These are phyloP conservation scores for Enteromius unitaeniatus DNA, from an alignment of 2,797 vertebrate species.

Conservation along the genomic window DNA sequence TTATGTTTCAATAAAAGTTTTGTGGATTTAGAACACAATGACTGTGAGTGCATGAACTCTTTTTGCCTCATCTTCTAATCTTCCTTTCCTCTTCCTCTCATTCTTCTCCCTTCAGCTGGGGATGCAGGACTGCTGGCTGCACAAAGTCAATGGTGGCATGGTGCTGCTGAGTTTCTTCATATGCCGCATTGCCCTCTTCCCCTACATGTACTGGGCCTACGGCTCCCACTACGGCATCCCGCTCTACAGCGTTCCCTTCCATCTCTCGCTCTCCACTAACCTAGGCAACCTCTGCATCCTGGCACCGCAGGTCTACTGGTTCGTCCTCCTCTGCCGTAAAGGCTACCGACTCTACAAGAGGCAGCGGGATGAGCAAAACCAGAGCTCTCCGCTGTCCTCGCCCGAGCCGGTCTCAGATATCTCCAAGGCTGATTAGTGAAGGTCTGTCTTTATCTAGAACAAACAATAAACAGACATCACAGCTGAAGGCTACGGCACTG, in stretches of 20 bases:
- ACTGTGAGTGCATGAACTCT: background rate
- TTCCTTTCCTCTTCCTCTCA: conserved; percentile 5
- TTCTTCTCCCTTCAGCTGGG: conserved; percentile 71
- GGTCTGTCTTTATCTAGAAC: conserved; percentile 13
- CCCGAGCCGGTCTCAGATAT: conserved; percentile 57
- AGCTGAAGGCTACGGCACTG: conserved; percentile 39
- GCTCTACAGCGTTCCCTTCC: conserved; percentile 86
- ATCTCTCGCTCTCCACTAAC: conserved; percentile 88
- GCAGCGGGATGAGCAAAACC: conserved; percentile 61
- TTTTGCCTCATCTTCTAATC: background rate
- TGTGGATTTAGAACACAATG: too few relatives aligned
- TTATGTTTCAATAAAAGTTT: background rate
- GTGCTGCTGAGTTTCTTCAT: conserved; percentile 90
- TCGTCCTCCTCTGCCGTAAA: conserved; percentile 90
- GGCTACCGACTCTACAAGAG: conserved; percentile 86
- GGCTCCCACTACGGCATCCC: conserved; percentile 84
- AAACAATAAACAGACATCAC: conserved; percentile 16
- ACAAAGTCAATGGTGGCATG: conserved; percentile 91
- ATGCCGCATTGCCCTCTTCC: conserved; percentile 95
- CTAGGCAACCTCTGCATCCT: conserved; percentile 89
- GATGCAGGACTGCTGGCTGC: conserved; percentile 89
- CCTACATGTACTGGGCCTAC: conserved; percentile 95
- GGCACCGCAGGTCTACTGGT: conserved; percentile 98
- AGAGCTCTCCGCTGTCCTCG: conserved; percentile 35
- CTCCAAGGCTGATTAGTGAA: conserved; percentile 64